Percentiles rank a stretch among this genome's conserved stretches.
Conservation (phyloP, 2,113 vertebrate genomes). For the Thinocorus orbignyianus region DNA sequence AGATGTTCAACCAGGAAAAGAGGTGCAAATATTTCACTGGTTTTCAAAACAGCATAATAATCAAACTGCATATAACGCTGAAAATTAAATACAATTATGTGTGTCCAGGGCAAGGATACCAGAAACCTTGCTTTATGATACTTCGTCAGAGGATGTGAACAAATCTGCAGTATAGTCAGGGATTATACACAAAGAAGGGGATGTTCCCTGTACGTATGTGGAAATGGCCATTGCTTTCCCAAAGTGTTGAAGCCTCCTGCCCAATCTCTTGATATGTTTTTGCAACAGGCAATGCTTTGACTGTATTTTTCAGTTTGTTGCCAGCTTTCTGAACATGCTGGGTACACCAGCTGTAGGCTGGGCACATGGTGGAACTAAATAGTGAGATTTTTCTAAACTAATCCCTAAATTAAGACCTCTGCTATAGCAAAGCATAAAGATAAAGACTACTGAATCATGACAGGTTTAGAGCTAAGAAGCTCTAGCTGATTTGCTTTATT, state of each 20-base stretch:
- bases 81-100: background rate
- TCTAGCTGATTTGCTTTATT: background rate
- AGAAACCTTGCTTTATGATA: background rate
- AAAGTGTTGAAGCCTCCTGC: background rate
- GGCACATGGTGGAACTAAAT: background rate
- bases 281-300: background rate
- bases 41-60: background rate
- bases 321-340: background rate
- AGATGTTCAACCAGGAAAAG: background rate
- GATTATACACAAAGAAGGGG: background rate
- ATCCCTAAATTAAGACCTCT: background rate
- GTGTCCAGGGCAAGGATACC: background rate
- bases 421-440: background rate
- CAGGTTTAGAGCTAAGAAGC: background rate
- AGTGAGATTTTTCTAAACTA: background rate
- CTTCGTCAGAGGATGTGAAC: background rate
- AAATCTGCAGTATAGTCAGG: background rate
- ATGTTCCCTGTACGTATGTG: fast-evolving
- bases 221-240: background rate
- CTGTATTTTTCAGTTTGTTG: background rate
- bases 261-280: background rate
- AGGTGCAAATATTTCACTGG: background rate
- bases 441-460: background rate
- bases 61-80: background rate
- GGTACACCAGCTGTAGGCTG: fast-evolving